A percentile compares a stretch with the other conserved stretches of the same genome.
phyloP scores from a whole-genome alignment of 1,140 invertebrate species.

The Drosophila pseudoananassae region DNA sequence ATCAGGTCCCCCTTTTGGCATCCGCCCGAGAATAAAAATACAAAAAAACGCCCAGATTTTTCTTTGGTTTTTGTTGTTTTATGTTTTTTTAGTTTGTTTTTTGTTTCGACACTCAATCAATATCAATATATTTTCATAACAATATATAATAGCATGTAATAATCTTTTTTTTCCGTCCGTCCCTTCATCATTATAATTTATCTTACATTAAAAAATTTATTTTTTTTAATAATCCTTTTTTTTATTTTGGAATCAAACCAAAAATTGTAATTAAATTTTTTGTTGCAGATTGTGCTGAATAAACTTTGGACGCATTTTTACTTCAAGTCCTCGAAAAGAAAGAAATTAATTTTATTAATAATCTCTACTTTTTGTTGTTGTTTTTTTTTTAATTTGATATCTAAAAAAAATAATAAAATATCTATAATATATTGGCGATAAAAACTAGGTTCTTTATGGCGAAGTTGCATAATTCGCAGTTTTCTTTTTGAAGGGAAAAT shows the following conservation, averaged over 20 bases:
- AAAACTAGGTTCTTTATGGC: slow-evolving; percentile 26
- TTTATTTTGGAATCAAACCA: slow-evolving; percentile 15
- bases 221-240: not conserved
- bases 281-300: slow-evolving; percentile 32
- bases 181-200: slow-evolving; percentile 13
- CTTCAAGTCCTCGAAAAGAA: slow-evolving; percentile 7
- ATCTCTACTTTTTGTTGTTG: slow-evolving; percentile 32
- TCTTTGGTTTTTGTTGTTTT: slow-evolving; percentile 34
- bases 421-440: slow-evolving; percentile 2
- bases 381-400: slow-evolving; percentile 25
- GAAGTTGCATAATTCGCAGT: slow-evolving; percentile 2
- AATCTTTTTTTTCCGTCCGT: too few relatives aligned
- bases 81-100: slow-evolving; percentile 44
- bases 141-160: slow-evolving; percentile 75
- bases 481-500: slow-evolving; percentile 1
- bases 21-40: slow-evolving; percentile 26
- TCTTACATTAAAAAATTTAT: slow-evolving; percentile 26
- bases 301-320: slow-evolving; percentile 30
- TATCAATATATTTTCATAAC: slow-evolving; percentile 72
- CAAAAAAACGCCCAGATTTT: slow-evolving; percentile 40
- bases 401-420: slow-evolving; percentile 26
- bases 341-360: slow-evolving; percentile 9
- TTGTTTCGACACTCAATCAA: slow-evolving; percentile 71
- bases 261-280: slow-evolving; percentile 13
- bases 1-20: slow-evolving; percentile 11